These are phyloP conservation scores for Papilio polytes DNA, from an alignment of 1,140 invertebrate genomes.

Conservation along the genomic window DNA sequence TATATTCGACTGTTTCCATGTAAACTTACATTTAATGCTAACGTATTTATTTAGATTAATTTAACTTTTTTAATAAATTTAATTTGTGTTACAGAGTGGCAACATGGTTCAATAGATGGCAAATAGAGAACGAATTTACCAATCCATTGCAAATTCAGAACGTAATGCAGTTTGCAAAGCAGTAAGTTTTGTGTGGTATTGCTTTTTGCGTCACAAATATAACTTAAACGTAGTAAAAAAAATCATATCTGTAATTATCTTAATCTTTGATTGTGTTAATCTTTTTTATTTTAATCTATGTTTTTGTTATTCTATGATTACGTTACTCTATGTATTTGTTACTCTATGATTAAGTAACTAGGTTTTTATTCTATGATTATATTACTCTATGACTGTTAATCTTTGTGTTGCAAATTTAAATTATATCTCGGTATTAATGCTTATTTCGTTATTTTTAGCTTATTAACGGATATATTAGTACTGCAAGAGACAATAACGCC, in stretches of 20 bases:
- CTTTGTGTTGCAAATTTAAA: not conserved
- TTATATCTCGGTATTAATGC: not conserved
- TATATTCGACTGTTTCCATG: not conserved
- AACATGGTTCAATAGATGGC: constrained; percentile 89
- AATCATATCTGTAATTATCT: not conserved
- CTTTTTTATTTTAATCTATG: not conserved
- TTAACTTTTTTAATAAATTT: too few relatives aligned
- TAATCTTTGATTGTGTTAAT: not conserved
- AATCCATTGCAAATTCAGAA: constrained; percentile 88
- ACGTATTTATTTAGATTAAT: too few relatives aligned
- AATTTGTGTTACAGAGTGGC: constrained; percentile 83
- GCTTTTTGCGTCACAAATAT: too few relatives aligned
- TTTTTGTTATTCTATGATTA: not conserved
- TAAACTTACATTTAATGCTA: too few relatives aligned
- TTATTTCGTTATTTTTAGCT: constrained; percentile 39
- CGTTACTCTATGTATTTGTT: not conserved
- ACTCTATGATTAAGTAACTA: not conserved
- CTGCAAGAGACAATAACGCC: constrained; percentile 39
- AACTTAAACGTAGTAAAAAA: too few relatives aligned
- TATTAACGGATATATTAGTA: constrained; percentile 46
- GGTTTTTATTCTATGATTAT: not conserved
- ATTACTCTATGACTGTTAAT: not conserved
- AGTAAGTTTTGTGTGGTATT: constrained; percentile 48
- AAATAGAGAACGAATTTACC: constrained; percentile 86
- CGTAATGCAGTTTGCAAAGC: constrained; percentile 46